Base-by-base conservation (phyloP, 1,140 invertebrate genomes). In the Eubasilissa regina region DNA sequence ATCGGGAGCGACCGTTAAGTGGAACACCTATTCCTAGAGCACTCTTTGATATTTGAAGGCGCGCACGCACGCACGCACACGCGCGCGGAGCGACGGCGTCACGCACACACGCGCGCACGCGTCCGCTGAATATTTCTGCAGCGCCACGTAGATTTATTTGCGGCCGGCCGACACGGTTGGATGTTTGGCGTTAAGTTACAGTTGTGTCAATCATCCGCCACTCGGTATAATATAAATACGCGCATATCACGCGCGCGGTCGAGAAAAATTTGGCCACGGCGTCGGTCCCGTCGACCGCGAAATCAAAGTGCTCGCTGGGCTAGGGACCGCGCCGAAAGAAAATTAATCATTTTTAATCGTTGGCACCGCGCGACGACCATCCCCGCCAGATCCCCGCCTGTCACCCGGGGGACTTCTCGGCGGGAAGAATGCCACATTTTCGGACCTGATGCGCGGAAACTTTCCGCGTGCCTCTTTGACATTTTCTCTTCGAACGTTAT, bases 161-260 rank as follows among this genome's bases (percentile, higher is more conserved):
- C 80, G 80, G 80, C 62, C 68, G 56, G 75, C 55, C 75, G 80
- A 77, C 75, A 77, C 80, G 66, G 66, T 81, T 64, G 75, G 80
- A 81, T 77, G 80, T 81, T 81, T 77, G 80, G 75, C 75, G 75
- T 81, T 81, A 81, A 81, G 80, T 81, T 81, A 81, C 75, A 78
- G 75, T 81, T 81, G 74, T 81, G 80, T 81, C 80, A 81, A 81
- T 81, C 80, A 81, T 81, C 77, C 75, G 80, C 80, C 56, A 77
- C 75, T 81, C 68, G 45, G 62, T 64, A 66, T 73, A 58, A 64
- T 81, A 77, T 73, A 77, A 13, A 76, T 44, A 53, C 11, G 55
- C 56, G 8, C 74, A 56, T 75, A 25, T 75, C 56, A 56, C 53
- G 53, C 56, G 68, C 47, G 12, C 44, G 68, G 15, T 17, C 25